Conservation (phyloP, 1,140 invertebrate species). For the Wiebesia pumilae region DNA sequence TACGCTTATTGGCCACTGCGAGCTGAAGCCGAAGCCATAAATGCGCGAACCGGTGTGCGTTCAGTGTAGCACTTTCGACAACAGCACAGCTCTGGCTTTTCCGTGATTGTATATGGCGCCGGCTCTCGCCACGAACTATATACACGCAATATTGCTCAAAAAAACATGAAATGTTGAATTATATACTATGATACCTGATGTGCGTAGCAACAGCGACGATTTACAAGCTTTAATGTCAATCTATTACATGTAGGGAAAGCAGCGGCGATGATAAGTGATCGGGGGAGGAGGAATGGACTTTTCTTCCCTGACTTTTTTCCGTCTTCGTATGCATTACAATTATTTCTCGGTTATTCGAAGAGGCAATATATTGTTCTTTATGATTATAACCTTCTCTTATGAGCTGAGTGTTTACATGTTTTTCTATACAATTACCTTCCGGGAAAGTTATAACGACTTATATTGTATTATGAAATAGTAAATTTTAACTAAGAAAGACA, state of each 20-base stretch:
- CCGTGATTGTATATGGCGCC: conserved; percentile 26
- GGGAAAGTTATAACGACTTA: conserved; percentile 32
- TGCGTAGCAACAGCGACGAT: background rate
- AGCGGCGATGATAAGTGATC: background rate
- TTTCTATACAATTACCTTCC: conserved; percentile 19
- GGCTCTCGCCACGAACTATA: conserved; percentile 17
- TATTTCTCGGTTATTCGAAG: background rate
- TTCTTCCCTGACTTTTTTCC: background rate
- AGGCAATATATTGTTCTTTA: background rate
- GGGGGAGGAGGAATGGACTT: background rate
- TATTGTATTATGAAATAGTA: background rate
- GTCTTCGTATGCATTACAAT: conserved; percentile 4
- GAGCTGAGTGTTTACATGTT: background rate
- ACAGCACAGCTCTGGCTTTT: conserved; percentile 16
- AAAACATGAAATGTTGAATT: conserved; percentile 11
- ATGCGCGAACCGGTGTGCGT: conserved; percentile 19
- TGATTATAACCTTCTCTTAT: background rate
- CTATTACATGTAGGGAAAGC: background rate
- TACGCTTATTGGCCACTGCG: conserved; percentile 54
- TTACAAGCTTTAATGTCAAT: background rate
- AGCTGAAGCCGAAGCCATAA: conserved; percentile 21
- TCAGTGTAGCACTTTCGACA: conserved; percentile 22
- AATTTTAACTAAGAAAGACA: conserved; percentile 10
- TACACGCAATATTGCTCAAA: background rate
- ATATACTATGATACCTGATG: background rate